These are phyloP conservation scores for Mayetiola destructor DNA, from an alignment of 2,888 invertebrate genomes.

Conservation along the genomic window DNA sequence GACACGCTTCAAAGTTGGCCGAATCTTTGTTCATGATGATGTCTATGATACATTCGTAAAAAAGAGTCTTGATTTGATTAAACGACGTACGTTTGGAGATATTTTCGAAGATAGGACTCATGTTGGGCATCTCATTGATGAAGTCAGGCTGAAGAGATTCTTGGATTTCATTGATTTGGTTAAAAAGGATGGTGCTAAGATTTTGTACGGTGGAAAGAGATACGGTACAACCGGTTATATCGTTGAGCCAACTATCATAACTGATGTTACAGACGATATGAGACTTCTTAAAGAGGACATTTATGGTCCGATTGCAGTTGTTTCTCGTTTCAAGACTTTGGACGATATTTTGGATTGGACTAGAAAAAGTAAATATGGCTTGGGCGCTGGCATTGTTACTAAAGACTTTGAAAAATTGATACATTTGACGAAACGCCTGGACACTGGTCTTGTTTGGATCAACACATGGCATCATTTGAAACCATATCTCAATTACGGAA, in stretches of 20 bases:
- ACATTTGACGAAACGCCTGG: not conserved
- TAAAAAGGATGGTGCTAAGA: constrained; percentile 55
- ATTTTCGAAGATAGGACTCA: constrained; percentile 47
- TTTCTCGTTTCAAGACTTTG: not conserved
- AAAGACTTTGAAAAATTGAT: not conserved
- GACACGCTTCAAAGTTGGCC: constrained; percentile 58
- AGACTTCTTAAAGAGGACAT: constrained; percentile 53
- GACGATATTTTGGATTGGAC: not conserved
- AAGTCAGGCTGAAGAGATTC: constrained; percentile 53
- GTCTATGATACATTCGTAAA: constrained; percentile 67
- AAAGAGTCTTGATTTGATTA: constrained; percentile 47
- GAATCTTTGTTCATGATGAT: constrained; percentile 65
- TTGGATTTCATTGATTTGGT: constrained; percentile 53
- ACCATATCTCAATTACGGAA: not conserved
- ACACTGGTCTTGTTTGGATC: not conserved
- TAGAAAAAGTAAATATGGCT: not conserved
- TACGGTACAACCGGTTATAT: constrained; percentile 55
- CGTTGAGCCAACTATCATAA: constrained; percentile 53
- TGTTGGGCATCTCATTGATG: constrained; percentile 65
- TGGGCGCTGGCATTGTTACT: not conserved
- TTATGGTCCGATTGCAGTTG: not conserved
- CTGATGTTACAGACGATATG: constrained; percentile 53
- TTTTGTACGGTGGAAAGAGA: constrained; percentile 52
- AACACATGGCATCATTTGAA: not conserved
- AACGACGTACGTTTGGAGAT: constrained; percentile 53